Evolutionary conservation across 2,888 invertebrate species (phyloP).

Genomic region (Anoncus sp.): DNA sequence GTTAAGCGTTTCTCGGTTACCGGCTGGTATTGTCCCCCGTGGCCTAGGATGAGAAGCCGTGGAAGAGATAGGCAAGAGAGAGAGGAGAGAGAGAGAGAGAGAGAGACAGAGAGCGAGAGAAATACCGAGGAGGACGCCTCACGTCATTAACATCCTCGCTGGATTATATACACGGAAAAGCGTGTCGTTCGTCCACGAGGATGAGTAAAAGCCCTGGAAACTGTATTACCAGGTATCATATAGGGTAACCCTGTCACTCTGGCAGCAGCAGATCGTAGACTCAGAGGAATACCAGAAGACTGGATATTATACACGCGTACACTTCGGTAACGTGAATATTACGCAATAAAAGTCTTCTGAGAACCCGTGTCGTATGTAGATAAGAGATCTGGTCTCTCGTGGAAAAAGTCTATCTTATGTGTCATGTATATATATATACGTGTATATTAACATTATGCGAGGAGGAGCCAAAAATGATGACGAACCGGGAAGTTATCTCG

Average conservation of each 20-base stretch:
- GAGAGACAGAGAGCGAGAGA: too few relatives aligned
- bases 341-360: constrained; percentile 33
- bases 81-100: too few relatives aligned
- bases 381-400: constrained; percentile 3
- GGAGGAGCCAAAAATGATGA: constrained; percentile 24
- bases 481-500: constrained; percentile 43
- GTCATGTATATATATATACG: constrained; percentile 9
- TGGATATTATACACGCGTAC: constrained; percentile 3
- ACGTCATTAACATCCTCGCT: neutral
- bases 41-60: neutral
- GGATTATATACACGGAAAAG: neutral
- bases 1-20: constrained; percentile 4
- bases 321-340: constrained; percentile 34
- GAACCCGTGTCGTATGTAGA: neutral
- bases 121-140: neutral
- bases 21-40: constrained; percentile 22
- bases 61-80: too few relatives aligned
- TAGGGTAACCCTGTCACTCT: constrained; percentile 7
- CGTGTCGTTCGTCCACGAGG: constrained; percentile 1
- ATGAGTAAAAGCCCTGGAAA: constrained; percentile 14
- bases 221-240: constrained; percentile 24
- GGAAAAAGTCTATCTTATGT: neutral
- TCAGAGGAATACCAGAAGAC: constrained; percentile 28
- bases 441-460: constrained; percentile 11
- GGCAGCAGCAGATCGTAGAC: too few relatives aligned